Percentiles rank a stretch among this genome's conserved stretches.
Evolutionary conservation across 2,113 vertebrate species (phyloP).

Genomic region (Nycticorax nycticorax): DNA sequence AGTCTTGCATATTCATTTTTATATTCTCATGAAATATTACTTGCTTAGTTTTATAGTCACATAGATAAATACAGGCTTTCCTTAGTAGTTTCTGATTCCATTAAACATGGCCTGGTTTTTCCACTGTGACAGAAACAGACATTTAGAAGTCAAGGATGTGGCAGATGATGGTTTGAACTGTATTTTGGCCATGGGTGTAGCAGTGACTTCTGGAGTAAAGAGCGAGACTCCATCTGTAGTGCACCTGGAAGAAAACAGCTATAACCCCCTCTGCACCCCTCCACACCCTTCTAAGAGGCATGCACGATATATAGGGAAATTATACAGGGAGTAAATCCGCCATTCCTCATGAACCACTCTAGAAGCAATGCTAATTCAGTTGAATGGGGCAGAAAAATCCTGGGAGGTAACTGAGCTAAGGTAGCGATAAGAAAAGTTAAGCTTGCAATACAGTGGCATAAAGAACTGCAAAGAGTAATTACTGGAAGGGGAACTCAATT

Average conservation of each 20-base stretch:
- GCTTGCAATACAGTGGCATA: not conserved
- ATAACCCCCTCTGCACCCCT: not conserved
- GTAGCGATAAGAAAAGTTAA: not conserved
- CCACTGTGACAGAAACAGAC: not conserved
- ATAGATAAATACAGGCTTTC: not conserved
- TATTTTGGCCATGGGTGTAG: not conserved
- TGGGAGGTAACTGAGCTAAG: not conserved
- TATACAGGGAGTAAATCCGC: not conserved
- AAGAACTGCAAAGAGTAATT: slow-evolving; percentile 53
- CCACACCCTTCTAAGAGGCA: not conserved
- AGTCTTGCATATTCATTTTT: not conserved
- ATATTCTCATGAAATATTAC: not conserved
- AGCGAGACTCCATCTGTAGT: not conserved
- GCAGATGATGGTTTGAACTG: not conserved
- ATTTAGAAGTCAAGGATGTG: not conserved
- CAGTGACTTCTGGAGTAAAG: not conserved
- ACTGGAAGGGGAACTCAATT: slow-evolving; percentile 58
- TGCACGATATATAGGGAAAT: not conserved
- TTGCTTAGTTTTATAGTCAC: not conserved
- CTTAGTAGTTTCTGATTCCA: not conserved
- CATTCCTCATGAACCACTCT: not conserved
- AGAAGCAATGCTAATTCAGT: not conserved
- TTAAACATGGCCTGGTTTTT: not conserved
- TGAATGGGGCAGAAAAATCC: not conserved
- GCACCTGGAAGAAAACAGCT: not conserved